These are phyloP conservation scores for Andricus grossulariae DNA, from an alignment of 1,140 invertebrate genomes.

Conservation along the genomic window DNA sequence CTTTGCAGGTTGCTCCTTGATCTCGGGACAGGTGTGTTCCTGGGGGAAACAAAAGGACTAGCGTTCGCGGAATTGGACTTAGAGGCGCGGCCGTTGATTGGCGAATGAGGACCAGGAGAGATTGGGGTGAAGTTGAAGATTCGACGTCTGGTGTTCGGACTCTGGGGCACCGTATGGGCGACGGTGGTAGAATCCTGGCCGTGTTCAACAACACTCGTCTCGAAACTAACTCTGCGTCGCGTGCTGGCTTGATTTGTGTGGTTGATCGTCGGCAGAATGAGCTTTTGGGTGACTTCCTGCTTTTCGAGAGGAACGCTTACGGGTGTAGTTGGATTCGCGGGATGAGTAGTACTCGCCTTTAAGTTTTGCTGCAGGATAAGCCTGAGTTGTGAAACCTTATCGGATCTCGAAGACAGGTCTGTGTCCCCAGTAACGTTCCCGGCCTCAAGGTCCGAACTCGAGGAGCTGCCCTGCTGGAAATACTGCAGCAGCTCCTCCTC, in stretches of 20 bases:
- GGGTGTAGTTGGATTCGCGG: conserved; percentile 42
- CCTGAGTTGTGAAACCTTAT: conserved; percentile 84
- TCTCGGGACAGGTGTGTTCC: conserved; percentile 84
- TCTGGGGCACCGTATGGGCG: conserved; percentile 77
- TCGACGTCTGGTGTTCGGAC: conserved; percentile 81
- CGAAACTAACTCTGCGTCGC: conserved; percentile 79
- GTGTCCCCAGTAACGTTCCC: conserved; percentile 51
- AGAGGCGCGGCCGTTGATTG: conserved; percentile 74
- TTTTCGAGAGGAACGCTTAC: conserved; percentile 59
- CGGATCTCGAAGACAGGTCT: conserved; percentile 73
- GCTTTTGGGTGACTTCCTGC: conserved; percentile 58
- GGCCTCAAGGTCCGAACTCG: conserved; percentile 67
- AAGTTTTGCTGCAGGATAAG: conserved; percentile 84
- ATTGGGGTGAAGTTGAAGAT: conserved; percentile 91
- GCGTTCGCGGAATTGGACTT: conserved; percentile 78
- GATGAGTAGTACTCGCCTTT: conserved; percentile 68
- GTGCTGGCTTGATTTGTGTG: conserved; percentile 60
- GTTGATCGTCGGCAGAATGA: conserved; percentile 68
- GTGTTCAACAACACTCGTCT: conserved; percentile 74
- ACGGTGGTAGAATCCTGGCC: conserved; percentile 55
- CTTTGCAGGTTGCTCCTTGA: conserved; percentile 70
- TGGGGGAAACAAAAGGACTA: conserved; percentile 90
- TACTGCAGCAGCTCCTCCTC: conserved; percentile 88
- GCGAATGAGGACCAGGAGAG: conserved; percentile 83
- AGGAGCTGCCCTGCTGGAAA: conserved; percentile 79